These are phyloP conservation scores for Labeo calbasu DNA, from an alignment of 2,797 vertebrate genomes.

Conservation along the genomic window DNA sequence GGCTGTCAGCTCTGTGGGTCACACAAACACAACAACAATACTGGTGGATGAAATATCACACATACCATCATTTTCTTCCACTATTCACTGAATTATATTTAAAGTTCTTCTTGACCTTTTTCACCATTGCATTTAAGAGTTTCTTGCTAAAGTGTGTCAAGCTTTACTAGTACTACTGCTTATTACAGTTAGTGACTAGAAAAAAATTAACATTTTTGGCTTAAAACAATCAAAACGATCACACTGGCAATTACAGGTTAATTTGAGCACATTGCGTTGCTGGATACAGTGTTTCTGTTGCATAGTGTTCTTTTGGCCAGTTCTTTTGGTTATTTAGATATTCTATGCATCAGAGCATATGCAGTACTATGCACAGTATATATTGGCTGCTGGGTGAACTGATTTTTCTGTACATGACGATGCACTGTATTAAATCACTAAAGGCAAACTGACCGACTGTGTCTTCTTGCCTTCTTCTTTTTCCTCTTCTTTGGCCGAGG, in stretches of 20 bases:
- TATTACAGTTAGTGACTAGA: not conserved
- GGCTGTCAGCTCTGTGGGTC: conserved; percentile 85
- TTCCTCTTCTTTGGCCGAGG: conserved; percentile 96
- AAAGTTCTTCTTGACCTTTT: not conserved
- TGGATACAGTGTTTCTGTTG: not conserved
- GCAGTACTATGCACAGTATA: not conserved
- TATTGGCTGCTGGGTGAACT: not conserved
- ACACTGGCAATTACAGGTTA: not conserved
- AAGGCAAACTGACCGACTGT: conserved; percentile 86
- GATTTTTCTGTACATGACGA: not conserved
- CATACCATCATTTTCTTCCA: not conserved
- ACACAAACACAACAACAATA: conserved; percentile 33
- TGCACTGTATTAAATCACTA: not conserved
- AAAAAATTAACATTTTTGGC: not conserved
- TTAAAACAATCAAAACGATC: not conserved
- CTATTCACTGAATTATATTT: not conserved
- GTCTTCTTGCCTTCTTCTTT: conserved; percentile 94
- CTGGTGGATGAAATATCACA: conserved; percentile 2
- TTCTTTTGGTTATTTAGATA: not conserved
- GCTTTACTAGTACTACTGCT: no score
- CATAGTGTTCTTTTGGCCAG: not conserved
- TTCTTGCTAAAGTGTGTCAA: not conserved
- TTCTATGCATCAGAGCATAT: not conserved
- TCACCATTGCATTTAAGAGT: not conserved
- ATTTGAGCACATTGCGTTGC: not conserved